Base-by-base conservation (phyloP, 1,140 invertebrate species). In the Caenorhabditis tropicalis region DNA sequence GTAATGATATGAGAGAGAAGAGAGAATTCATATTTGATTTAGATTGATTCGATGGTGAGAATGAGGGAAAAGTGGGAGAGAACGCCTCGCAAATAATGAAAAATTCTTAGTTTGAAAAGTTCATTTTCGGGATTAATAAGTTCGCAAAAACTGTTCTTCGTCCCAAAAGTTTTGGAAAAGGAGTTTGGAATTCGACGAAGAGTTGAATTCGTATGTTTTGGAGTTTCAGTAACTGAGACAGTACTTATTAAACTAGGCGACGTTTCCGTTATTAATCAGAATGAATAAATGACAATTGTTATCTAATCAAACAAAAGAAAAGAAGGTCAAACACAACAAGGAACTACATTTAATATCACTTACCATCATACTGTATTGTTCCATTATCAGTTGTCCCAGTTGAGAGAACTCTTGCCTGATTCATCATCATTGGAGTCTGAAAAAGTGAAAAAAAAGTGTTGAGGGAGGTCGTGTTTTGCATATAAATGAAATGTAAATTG, bases 341-440 rank as follows among this genome's bases (percentile, higher is more conserved):
- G 12, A n/a, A 51, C 6, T 56, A 29, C 29, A 12, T 56, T 56
- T 10, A 27, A 10, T 6, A 29, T 39, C n/a, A 74, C 36, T 74
- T 27, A 74, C 65, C 65, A 46, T 74, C 65, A 74, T 74, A 74
- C 36, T 24, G 65, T 74, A 74, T 74, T 31, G 65, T 74, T 74
- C 65, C 65, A 74, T 74, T 74, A 43, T 74, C 65, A 43, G 65
- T 74, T 7, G 65, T 74, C n/a, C 65, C 65, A 43, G 65, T 74
- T 39, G 65, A 74, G 36, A 74, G 36, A 33, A 74, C 65, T 36
- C 65, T 74, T 21, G 65, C 65, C 36, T 74, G 65, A 36, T 39
- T 74, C 65, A 74, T 74, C 65, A 74, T 74, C 36, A 74, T 74
- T 74, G 65, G 65, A 9, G 65, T 46, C 65, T 74, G 65, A 27